Percentiles rank a stretch among this genome's conserved stretches.
Conservation (phyloP, 2,888 invertebrate genomes). For the Pristionchus entomophagus region DNA sequence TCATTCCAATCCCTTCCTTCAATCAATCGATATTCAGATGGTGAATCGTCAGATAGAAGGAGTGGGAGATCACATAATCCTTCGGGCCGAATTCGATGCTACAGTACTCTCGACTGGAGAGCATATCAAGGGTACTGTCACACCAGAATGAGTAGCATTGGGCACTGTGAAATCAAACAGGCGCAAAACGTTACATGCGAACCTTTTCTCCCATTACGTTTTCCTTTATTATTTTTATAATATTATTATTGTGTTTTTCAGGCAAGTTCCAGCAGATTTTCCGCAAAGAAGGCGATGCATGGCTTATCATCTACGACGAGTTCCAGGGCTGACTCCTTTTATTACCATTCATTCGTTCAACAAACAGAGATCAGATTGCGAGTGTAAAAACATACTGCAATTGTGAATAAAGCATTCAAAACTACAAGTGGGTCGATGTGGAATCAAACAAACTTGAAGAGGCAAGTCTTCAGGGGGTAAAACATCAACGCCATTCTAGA, state of each 20-base stretch:
- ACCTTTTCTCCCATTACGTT: not conserved
- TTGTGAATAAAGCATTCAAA: constrained; percentile 36
- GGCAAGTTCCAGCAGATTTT: constrained; percentile 44
- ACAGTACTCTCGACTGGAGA: constrained; percentile 34
- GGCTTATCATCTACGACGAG: constrained; percentile 45
- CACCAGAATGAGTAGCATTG: no score
- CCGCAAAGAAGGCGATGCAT: constrained; percentile 36
- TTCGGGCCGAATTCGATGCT: constrained; percentile 36
- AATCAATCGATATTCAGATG: not conserved
- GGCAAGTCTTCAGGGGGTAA: not conserved
- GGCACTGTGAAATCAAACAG: no score
- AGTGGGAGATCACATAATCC: constrained; percentile 41
- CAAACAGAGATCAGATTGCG: constrained; percentile 31
- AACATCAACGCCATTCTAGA: not conserved
- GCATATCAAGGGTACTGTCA: constrained; percentile 10
- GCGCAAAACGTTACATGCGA: no score
- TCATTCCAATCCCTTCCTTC: not conserved
- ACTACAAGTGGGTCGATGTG: not conserved
- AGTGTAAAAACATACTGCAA: constrained; percentile 38
- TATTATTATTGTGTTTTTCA: not conserved
- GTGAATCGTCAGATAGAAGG: constrained; percentile 30
- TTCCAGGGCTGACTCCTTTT: constrained; percentile 39
- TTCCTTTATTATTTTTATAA: no score
- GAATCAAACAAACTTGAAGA: not conserved
- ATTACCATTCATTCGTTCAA: constrained; percentile 19